These are phyloP conservation scores for Diabrotica virgifera DNA, from an alignment of 1,140 invertebrate species.

Conservation along the genomic window DNA sequence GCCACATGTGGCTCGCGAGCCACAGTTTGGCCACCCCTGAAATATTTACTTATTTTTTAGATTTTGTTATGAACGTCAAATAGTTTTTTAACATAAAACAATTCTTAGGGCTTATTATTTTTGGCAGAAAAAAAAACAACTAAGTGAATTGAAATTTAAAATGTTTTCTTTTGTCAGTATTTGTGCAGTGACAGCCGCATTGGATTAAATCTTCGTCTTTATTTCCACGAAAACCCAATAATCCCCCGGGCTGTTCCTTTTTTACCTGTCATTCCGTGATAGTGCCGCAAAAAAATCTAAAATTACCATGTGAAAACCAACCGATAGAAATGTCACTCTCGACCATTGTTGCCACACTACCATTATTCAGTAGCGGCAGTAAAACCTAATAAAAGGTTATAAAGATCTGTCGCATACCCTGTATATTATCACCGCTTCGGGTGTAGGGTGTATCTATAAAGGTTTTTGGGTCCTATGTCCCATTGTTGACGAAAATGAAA, in stretches of 20 bases:
- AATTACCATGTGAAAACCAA: slow-evolving; percentile 23
- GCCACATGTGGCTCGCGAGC: too few relatives aligned
- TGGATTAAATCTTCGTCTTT: neutral
- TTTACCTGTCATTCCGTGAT: neutral
- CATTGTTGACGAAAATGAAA: slow-evolving; percentile 19
- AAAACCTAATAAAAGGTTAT: slow-evolving; percentile 14
- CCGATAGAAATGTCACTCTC: slow-evolving; percentile 22
- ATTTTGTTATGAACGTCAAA: too few relatives aligned
- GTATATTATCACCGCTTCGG: slow-evolving; percentile 4
- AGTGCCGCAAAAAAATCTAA: slow-evolving; percentile 12
- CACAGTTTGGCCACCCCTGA: too few relatives aligned
- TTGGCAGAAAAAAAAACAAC: too few relatives aligned
- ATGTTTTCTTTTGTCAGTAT: too few relatives aligned
- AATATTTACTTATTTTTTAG: too few relatives aligned
- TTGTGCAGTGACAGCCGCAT: too few relatives aligned
- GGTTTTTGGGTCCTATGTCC: slow-evolving; percentile 5
- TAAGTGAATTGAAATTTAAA: too few relatives aligned
- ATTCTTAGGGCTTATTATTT: too few relatives aligned
- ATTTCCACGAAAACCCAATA: neutral
- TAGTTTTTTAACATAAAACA: too few relatives aligned
- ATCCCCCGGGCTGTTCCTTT: neutral
- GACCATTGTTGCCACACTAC: neutral
- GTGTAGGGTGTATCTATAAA: neutral
- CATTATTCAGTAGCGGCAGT: slow-evolving; percentile 10
- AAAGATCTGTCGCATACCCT: slow-evolving; percentile 8